Percentiles rank a stretch among this genome's conserved stretches.
Evolutionary conservation across 2,113 vertebrate genomes (phyloP).

Genomic region (Macquaria australasica): DNA sequence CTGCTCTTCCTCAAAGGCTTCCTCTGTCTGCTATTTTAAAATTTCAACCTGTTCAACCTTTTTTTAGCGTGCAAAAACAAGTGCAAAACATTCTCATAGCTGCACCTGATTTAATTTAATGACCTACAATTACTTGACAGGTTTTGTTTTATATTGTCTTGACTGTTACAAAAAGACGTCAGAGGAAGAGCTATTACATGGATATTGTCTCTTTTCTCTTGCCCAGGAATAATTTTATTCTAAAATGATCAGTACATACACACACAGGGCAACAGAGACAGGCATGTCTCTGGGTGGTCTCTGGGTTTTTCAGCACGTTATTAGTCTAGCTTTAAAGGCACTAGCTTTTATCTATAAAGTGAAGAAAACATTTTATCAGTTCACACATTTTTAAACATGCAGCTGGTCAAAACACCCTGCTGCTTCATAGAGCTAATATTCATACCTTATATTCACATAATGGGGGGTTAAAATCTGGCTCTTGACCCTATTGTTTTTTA

Average conservation of each 20-base stretch:
- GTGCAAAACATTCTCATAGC: not conserved
- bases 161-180: conserved; percentile 8
- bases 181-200: not conserved
- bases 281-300: conserved; percentile 26
- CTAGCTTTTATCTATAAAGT: not conserved
- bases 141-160: conserved; percentile 18
- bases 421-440: not conserved
- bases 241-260: not conserved
- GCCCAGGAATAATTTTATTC: not conserved
- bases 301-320: conserved; percentile 9
- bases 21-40: not conserved
- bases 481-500: not conserved
- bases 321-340: conserved; percentile 8
- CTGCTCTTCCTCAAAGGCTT: not conserved
- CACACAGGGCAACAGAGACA: conserved; percentile 6
- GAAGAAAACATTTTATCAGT: conserved; percentile 21
- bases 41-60: conserved; percentile 6
- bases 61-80: not conserved
- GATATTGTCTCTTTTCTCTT: conserved; percentile 18
- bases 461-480: not conserved
- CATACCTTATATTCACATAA: not conserved
- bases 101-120: conserved; percentile 31
- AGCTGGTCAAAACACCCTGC: conserved; percentile 9
- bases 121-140: not conserved
- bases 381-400: conserved; percentile 13